These are phyloP conservation scores for Vulpes ferrilata DNA, from an alignment of 2,113 vertebrate genomes.

Conservation along the genomic window DNA sequence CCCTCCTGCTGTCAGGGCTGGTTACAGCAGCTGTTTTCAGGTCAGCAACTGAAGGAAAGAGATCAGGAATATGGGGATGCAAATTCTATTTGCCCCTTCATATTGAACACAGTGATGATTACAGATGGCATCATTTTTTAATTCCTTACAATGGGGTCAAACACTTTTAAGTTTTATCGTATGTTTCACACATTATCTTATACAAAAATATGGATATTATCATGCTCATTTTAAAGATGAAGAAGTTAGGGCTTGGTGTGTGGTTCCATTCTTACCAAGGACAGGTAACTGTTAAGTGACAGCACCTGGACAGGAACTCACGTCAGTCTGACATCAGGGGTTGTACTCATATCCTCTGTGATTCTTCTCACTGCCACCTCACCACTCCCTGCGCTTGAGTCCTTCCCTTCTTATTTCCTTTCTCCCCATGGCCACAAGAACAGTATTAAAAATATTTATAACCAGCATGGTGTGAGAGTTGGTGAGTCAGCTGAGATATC, in stretches of 20 bases:
- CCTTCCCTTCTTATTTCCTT: background rate
- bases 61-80: background rate
- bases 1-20: background rate
- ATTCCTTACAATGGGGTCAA: background rate
- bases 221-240: background rate
- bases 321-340: background rate
- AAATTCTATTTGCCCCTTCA: background rate
- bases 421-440: background rate
- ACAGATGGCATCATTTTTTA: background rate
- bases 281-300: background rate
- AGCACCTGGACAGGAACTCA: background rate
- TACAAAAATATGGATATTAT: background rate
- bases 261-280: background rate
- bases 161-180: background rate
- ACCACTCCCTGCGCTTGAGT: background rate
- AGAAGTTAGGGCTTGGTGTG: background rate
- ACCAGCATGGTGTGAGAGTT: background rate
- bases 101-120: background rate
- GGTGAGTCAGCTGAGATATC: background rate
- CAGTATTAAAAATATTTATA: background rate
- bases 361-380: background rate
- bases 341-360: background rate
- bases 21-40: background rate
- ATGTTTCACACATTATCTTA: background rate
- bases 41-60: background rate